These are phyloP conservation scores for Heliconius aoede DNA, from an alignment of 2,888 invertebrate species.

Conservation along the genomic window DNA sequence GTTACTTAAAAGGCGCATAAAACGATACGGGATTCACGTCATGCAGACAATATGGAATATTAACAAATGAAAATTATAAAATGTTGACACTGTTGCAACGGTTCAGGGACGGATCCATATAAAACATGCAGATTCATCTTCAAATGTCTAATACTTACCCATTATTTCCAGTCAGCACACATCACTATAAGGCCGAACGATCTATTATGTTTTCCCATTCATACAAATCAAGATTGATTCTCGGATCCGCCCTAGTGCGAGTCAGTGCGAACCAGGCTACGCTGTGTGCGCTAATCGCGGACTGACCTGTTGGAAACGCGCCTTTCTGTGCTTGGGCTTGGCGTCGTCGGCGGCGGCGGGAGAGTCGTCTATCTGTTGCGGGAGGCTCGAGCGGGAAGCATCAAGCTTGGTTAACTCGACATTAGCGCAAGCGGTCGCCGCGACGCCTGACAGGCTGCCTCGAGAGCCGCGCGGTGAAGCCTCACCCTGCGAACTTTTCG, in stretches of 20 bases:
- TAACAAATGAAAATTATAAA: constrained; percentile 1
- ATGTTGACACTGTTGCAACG: constrained; percentile 30
- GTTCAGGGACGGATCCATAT: constrained; percentile 31
- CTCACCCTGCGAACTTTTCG: constrained; percentile 82
- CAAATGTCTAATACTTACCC: constrained; percentile 7
- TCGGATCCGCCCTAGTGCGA: constrained; percentile 25
- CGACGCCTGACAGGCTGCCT: constrained; percentile 73
- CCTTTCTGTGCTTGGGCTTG: constrained; percentile 92
- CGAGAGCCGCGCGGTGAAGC: constrained; percentile 77
- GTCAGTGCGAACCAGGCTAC: constrained; percentile 13
- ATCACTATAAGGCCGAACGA: neutral
- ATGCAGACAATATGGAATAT: constrained; percentile 45
- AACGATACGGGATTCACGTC: constrained; percentile 31
- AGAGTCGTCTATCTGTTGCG: constrained; percentile 70
- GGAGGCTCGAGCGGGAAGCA: constrained; percentile 75
- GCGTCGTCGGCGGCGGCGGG: constrained; percentile 77
- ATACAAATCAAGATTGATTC: neutral
- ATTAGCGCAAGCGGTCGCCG: constrained; percentile 53
- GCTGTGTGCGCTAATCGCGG: constrained; percentile 26
- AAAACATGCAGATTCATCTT: constrained; percentile 8
- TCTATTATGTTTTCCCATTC: neutral
- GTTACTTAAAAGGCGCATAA: neutral
- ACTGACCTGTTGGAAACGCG: constrained; percentile 91
- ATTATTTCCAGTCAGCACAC: neutral
- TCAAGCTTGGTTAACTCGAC: constrained; percentile 55